These are phyloP conservation scores for Oscheius sp. DNA, from an alignment of 2,888 invertebrate species.

Conservation along the genomic window DNA sequence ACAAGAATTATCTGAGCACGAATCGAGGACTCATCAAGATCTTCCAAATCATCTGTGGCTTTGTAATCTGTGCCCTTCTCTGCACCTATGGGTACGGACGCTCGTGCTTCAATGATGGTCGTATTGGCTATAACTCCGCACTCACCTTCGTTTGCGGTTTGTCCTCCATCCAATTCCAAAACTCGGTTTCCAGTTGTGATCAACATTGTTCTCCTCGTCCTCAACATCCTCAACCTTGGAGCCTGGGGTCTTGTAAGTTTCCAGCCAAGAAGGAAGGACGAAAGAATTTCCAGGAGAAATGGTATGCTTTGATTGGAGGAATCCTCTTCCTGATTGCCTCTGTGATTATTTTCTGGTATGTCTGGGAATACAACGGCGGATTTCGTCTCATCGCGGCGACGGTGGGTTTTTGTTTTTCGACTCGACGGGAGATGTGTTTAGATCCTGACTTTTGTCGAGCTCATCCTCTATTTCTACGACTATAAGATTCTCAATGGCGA, in stretches of 20 bases:
- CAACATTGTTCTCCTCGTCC: slow-evolving; percentile 59
- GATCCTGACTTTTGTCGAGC: slow-evolving; percentile 55
- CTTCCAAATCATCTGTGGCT: slow-evolving; percentile 59
- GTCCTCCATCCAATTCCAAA: no score
- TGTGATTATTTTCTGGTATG: slow-evolving; percentile 55
- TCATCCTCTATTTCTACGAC: slow-evolving; percentile 66
- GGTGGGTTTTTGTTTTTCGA: no score
- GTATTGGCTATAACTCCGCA: slow-evolving; percentile 58
- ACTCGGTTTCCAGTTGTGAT: no score
- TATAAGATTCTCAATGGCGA: slow-evolving; percentile 67
- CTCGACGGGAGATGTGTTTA: no score
- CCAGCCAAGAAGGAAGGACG: no score
- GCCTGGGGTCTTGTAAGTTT: slow-evolving; percentile 55
- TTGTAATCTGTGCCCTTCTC: slow-evolving; percentile 65
- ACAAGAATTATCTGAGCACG: slow-evolving; percentile 58
- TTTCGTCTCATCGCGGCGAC: slow-evolving; percentile 50
- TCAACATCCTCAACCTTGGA: slow-evolving; percentile 64
- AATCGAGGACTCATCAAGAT: slow-evolving; percentile 63
- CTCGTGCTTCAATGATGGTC: slow-evolving; percentile 60
- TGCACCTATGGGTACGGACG: slow-evolving; percentile 60
- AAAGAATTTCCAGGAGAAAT: slow-evolving; percentile 56
- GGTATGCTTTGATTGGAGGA: slow-evolving; percentile 49
- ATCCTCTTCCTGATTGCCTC: slow-evolving; percentile 58
- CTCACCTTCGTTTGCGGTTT: slow-evolving; percentile 57
- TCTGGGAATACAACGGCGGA: slow-evolving; percentile 55